Conservation (phyloP, 2,797 vertebrate species). For the Falco concolor region DNA sequence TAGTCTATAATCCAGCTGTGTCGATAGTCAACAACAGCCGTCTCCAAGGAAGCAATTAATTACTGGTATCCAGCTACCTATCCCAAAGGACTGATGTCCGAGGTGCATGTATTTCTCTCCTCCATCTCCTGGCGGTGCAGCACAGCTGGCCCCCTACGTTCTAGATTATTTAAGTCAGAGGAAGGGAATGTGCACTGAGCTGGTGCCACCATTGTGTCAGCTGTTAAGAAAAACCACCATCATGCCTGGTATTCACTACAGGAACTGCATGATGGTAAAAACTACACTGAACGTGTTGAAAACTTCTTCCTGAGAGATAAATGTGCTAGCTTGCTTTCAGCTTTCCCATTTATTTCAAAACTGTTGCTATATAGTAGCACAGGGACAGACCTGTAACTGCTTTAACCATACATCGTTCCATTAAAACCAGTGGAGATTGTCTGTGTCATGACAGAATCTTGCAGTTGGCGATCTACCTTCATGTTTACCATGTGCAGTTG, state of each 20-base stretch:
- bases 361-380: neutral
- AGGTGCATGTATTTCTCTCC: neutral
- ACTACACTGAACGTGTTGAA: neutral
- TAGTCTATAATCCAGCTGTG: neutral
- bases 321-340: neutral
- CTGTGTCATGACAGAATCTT: neutral
- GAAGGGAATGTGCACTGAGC: neutral
- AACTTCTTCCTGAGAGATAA: neutral
- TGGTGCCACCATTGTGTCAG: neutral
- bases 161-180: neutral
- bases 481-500: neutral
- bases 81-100: neutral
- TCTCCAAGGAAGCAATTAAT: neutral
- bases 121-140: neutral
- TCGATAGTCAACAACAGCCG: neutral
- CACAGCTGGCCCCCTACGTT: neutral
- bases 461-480: neutral
- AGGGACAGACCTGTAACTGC: neutral
- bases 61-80: neutral
- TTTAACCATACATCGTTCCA: neutral
- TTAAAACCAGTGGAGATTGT: neutral
- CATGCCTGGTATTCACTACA: neutral
- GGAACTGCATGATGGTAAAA: neutral
- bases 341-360: neutral
- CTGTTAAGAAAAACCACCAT: neutral